These are phyloP conservation scores for Melitaea cinxia DNA, from an alignment of 1,140 invertebrate genomes.

Conservation along the genomic window DNA sequence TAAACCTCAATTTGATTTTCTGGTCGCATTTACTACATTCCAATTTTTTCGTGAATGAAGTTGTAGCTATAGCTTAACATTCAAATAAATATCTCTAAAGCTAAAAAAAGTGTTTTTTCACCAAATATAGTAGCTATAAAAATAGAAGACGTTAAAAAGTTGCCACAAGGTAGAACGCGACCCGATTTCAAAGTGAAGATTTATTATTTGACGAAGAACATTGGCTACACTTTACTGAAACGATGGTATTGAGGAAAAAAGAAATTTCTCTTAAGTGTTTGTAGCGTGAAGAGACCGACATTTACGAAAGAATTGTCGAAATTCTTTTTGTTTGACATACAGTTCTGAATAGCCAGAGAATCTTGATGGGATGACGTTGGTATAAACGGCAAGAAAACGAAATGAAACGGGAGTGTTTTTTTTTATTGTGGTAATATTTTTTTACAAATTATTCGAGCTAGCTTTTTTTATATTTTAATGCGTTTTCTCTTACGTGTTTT, in stretches of 20 bases:
- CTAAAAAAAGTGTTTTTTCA: not conserved
- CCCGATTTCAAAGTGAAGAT: constrained; percentile 13
- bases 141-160: not conserved
- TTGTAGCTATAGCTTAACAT: not conserved
- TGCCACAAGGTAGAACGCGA: not conserved
- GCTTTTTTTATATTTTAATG: too few relatives aligned
- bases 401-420: constrained; percentile 10
- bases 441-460: too few relatives aligned
- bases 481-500: too few relatives aligned
- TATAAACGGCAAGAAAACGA: not conserved
- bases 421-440: constrained; percentile 3
- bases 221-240: constrained; percentile 25
- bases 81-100: not conserved
- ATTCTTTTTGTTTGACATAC: constrained; percentile 32
- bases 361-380: constrained; percentile 22
- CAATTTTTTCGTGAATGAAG: too few relatives aligned
- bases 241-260: constrained; percentile 27
- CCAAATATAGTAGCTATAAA: not conserved
- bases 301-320: constrained; percentile 29
- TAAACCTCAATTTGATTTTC: too few relatives aligned
- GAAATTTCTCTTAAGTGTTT: constrained; percentile 34
- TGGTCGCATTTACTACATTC: too few relatives aligned
- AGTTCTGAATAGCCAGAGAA: constrained; percentile 21
- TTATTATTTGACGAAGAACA: constrained; percentile 34
- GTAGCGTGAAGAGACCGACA: constrained; percentile 30